Base-by-base conservation (phyloP, 2,113 vertebrate genomes). In the Pachypanchax playfairii region DNA sequence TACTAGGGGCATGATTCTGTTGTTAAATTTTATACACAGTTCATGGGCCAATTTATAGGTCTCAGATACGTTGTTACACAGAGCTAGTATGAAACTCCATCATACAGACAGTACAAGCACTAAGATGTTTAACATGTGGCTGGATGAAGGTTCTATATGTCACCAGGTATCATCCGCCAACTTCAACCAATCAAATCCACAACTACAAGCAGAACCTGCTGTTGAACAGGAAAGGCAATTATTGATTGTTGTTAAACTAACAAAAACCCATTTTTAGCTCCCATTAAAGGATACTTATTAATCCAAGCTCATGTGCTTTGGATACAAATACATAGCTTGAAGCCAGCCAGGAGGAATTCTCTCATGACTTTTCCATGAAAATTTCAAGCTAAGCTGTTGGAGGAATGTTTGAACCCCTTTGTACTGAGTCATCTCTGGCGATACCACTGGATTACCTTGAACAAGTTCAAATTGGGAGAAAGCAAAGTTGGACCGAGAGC, bases 361-460 rank as follows among this genome's bases (percentile, higher is more conserved):
- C 22, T 48, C 28, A 20, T 31, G 28, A 31, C 0, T 20, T 3
- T 13, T 24, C 13, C 20, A 18, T 5, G 6, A 3, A 49, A 50
- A 50, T 50, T 7, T 29, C 28, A 41, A 41, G 17, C 7, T 42
- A 42, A 42, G 8, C 33, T 35, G 33, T 29, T 29, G 4, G n/a
- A n/a, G n/a, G n/a, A 29, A 7, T 29, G 28, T 29, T 7, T 29
- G 28, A 29, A 5, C 4, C 28, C 28, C 33, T 35, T 2, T 11
- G 33, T 38, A 12, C 42, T 28, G 51, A 39, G 39, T 53, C 29
- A 61, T 60, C 44, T 55, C 7, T 55, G 44, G 49, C 54, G 72
- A 65, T 28, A 60, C 43, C 43, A 31, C 39, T 44, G 4, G 38
- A 36, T 42, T 74, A 49, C 26, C 59, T 84, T 79, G 81, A 80